These are phyloP conservation scores for Periophthalmus modestus DNA, from an alignment of 2,113 vertebrate species.

Conservation along the genomic window DNA sequence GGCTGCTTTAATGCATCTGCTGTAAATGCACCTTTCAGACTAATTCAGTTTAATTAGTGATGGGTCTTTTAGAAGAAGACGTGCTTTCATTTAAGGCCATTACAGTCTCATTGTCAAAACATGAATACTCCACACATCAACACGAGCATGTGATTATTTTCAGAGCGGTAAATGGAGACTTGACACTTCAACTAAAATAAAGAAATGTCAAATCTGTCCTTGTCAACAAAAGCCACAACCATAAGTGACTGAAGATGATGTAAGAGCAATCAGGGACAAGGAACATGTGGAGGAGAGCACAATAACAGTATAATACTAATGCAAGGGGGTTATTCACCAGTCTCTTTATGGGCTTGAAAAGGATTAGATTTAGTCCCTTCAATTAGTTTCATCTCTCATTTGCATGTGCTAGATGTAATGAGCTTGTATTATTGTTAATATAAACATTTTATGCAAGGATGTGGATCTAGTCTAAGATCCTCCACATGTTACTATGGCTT, in stretches of 20 bases:
- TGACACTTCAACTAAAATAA: conserved; percentile 17
- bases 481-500: neutral
- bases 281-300: neutral
- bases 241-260: neutral
- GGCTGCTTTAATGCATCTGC: conserved; percentile 11
- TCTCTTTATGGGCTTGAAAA: neutral
- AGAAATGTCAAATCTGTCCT: conserved; percentile 36
- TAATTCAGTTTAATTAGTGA: conserved; percentile 46
- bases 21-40: conserved; percentile 11
- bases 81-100: conserved; percentile 31
- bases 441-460: neutral
- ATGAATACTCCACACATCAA: conserved; percentile 24
- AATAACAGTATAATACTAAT: neutral
- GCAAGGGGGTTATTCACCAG: neutral
- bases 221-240: conserved; percentile 13
- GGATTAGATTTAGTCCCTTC: neutral
- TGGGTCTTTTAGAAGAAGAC: conserved; percentile 32
- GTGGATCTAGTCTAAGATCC: neutral
- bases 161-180: conserved; percentile 21
- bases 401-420: conserved; percentile 1
- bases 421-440: neutral
- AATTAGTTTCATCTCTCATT: neutral
- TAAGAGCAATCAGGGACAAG: neutral
- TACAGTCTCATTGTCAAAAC: conserved; percentile 24
- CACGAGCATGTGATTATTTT: conserved; percentile 26